These are phyloP conservation scores for Stenoptilia bipunctidactyla DNA, from an alignment of 2,888 invertebrate species.

Conservation along the genomic window DNA sequence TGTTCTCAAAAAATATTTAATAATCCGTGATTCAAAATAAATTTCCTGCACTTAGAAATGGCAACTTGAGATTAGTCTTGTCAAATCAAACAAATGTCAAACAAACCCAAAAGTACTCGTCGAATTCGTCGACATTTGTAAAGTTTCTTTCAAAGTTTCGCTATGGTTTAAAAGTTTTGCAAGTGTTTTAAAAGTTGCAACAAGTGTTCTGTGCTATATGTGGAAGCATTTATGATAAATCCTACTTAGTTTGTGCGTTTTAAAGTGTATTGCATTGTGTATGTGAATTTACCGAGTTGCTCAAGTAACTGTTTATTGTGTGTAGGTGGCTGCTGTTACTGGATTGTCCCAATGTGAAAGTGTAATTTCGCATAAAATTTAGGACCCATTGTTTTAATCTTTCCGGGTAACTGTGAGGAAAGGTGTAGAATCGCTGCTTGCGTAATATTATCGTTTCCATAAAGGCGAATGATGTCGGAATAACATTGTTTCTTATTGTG, in stretches of 20 bases:
- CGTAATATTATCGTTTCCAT: constrained; percentile 29
- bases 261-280: background rate
- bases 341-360: constrained; percentile 60
- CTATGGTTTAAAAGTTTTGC: constrained; percentile 3
- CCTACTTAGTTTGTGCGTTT: no score
- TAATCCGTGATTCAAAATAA: no score
- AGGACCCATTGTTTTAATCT: constrained; percentile 62
- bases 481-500: constrained; percentile 6
- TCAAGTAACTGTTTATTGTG: constrained; percentile 53
- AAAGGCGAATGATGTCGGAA: constrained; percentile 30
- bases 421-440: constrained; percentile 28
- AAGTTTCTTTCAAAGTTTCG: constrained; percentile 39
- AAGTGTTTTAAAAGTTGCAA: background rate
- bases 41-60: background rate
- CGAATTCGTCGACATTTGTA: constrained; percentile 47
- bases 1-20: no score
- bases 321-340: constrained; percentile 59
- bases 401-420: constrained; percentile 54
- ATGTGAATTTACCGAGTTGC: constrained; percentile 1
- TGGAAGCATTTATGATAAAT: no score
- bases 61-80: no score
- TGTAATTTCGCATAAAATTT: constrained; percentile 63
- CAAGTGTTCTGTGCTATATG: no score
- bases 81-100: constrained; percentile 18
- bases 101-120: constrained; percentile 22